phyloP scores from a whole-genome alignment of 2,797 vertebrate species.

The Rallus crepitans region DNA sequence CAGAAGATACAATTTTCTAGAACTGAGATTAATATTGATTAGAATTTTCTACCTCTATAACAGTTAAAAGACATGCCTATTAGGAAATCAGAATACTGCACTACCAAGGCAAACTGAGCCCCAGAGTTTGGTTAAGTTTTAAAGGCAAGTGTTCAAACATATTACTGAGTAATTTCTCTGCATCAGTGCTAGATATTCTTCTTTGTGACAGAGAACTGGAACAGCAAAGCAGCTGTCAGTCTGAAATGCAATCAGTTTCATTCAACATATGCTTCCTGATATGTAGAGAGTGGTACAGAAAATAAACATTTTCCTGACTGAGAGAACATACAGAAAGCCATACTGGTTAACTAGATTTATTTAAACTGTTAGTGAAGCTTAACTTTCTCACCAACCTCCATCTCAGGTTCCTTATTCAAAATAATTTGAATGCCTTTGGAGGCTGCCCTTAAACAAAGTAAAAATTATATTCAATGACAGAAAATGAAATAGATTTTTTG shows the following conservation, averaged over 20 bases:
- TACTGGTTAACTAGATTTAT: background rate
- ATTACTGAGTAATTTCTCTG: background rate
- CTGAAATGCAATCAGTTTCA: background rate
- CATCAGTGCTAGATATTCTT: background rate
- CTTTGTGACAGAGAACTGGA: background rate
- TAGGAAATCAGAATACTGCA: background rate
- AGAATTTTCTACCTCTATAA: background rate
- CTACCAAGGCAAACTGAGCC: background rate
- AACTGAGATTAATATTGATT: background rate
- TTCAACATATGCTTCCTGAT: slow-evolving; percentile 38
- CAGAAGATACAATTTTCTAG: background rate
- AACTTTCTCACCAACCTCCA: background rate
- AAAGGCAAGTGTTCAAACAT: background rate
- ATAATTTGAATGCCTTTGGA: background rate
- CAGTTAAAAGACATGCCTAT: background rate
- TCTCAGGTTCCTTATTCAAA: background rate
- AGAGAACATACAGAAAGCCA: background rate
- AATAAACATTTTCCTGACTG: slow-evolving; percentile 27
- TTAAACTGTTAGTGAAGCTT: background rate
- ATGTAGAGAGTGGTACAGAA: background rate
- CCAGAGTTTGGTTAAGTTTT: background rate
- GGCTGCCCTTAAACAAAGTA: background rate
- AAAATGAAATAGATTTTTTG: background rate
- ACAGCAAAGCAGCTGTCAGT: slow-evolving; percentile 47
- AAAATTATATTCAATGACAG: background rate